These are phyloP conservation scores for Haemorhous mexicanus DNA, from an alignment of 2,113 vertebrate species.

Conservation along the genomic window DNA sequence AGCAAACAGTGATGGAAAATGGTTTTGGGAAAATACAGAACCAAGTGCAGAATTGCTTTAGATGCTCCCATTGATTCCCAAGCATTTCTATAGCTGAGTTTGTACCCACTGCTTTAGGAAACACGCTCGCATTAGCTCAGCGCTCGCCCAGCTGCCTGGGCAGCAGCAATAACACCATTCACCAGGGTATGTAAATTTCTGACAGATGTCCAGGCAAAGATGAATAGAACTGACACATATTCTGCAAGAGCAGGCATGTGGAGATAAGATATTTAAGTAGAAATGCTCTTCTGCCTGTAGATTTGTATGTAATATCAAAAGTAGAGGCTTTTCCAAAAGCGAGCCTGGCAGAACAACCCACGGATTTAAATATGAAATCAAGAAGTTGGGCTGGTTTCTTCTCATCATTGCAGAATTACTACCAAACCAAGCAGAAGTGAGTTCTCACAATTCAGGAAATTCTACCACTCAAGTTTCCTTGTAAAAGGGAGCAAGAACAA, in stretches of 20 bases:
- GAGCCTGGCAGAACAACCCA: neutral
- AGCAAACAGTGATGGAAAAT: neutral
- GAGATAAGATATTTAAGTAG: neutral
- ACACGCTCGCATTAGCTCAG: neutral
- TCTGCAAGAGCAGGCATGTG: neutral
- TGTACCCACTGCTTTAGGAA: neutral
- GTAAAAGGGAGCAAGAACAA: neutral
- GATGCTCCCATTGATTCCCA: neutral
- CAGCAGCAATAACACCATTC: slow-evolving; percentile 34
- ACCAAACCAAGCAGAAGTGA: neutral
- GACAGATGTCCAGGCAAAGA: slow-evolving; percentile 21
- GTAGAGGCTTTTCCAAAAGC: neutral
- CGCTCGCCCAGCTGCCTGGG: neutral
- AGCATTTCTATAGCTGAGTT: neutral
- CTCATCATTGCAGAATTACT: neutral
- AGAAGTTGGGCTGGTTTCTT: neutral
- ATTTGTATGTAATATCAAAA: neutral
- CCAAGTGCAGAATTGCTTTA: neutral
- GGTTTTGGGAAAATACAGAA: neutral
- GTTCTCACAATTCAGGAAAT: neutral
- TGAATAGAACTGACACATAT: slow-evolving; percentile 34
- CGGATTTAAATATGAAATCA: neutral
- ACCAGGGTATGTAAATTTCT: slow-evolving; percentile 47
- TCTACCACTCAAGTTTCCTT: neutral
- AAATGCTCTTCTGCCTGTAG: neutral